These are phyloP conservation scores for Nothoprocta perdicaria DNA, from an alignment of 2,113 vertebrate species.

Conservation along the genomic window DNA sequence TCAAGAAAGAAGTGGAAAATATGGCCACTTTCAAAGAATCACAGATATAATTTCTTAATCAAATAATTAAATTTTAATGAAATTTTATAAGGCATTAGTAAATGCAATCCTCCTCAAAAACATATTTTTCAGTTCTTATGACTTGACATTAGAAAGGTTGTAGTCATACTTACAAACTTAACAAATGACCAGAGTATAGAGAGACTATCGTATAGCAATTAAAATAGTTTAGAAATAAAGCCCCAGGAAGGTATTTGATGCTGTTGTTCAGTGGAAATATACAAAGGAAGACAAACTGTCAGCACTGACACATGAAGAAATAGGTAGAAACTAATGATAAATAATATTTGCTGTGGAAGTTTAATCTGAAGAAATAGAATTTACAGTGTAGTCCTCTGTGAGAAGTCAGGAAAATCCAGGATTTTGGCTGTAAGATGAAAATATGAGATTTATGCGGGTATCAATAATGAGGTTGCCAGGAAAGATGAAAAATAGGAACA, in stretches of 20 bases:
- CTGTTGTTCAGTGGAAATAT: neutral
- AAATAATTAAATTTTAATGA: neutral
- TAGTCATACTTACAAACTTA: neutral
- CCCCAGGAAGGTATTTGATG: neutral
- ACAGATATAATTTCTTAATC: neutral
- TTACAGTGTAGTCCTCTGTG: neutral
- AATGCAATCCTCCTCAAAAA: neutral
- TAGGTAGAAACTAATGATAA: neutral
- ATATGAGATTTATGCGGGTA: rapidly evolving
- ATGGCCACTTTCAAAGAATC: neutral
- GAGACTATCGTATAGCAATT: neutral
- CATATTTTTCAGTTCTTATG: rapidly evolving
- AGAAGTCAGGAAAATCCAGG: neutral
- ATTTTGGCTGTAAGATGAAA: neutral
- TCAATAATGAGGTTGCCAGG: neutral
- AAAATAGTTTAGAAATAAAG: neutral
- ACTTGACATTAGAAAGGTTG: neutral
- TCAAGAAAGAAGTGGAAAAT: neutral
- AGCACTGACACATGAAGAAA: neutral
- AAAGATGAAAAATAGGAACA: neutral
- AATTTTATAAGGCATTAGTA: neutral
- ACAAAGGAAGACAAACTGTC: neutral
- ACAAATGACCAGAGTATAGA: neutral
- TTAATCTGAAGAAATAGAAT: neutral
- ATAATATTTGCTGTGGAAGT: neutral